A percentile compares a stretch with the other conserved stretches of the same genome.
Conservation (phyloP, 1,140 invertebrate species). For the Eupristina koningsbergeri region DNA sequence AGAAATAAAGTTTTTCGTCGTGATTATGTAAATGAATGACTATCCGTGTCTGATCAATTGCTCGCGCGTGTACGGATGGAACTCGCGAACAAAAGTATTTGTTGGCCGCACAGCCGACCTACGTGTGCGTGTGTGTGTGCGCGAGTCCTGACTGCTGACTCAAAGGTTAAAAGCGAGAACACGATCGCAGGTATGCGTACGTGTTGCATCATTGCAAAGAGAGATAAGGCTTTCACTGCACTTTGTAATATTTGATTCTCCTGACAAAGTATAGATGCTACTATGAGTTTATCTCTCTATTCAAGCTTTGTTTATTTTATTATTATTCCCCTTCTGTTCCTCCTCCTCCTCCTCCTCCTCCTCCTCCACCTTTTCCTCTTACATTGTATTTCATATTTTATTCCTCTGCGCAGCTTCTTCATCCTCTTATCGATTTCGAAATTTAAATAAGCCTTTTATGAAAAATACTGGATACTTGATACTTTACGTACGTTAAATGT, state of each 20-base stretch:
- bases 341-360: too few relatives aligned
- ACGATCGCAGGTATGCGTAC: conserved; percentile 55
- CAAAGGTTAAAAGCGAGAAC: conserved; percentile 63
- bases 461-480: too few relatives aligned
- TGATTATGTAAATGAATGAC: conserved; percentile 29
- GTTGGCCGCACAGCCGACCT: not conserved
- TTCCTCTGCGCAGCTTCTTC: too few relatives aligned
- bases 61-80: conserved; percentile 12
- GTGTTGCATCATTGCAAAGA: conserved; percentile 59
- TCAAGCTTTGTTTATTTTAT: not conserved
- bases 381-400: not conserved
- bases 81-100: conserved; percentile 19
- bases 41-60: conserved; percentile 27
- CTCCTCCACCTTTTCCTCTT: too few relatives aligned
- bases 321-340: not conserved
- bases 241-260: conserved; percentile 51
- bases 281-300: conserved; percentile 5
- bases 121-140: not conserved
- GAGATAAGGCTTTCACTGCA: conserved; percentile 66
- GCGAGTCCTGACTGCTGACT: conserved; percentile 15
- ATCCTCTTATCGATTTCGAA: not conserved
- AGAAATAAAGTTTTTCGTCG: conserved; percentile 20
- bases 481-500: not conserved
- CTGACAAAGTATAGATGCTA: conserved; percentile 51
- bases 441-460: conserved; percentile 1